These are phyloP conservation scores for Macrobrachium nipponense DNA, from an alignment of 1,140 invertebrate species.

Conservation along the genomic window DNA sequence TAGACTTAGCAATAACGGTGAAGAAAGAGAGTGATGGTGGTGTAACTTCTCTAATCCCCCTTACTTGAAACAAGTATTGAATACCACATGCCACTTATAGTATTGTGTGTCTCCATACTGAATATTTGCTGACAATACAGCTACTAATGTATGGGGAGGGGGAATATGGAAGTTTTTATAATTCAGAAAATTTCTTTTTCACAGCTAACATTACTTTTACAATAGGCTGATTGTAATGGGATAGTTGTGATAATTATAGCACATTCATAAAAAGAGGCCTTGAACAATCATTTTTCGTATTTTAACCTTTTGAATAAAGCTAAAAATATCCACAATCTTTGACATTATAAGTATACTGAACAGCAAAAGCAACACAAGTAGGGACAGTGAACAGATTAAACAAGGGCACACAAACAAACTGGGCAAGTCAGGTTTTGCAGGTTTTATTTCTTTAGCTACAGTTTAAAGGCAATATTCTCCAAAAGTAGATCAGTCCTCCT, in stretches of 20 bases:
- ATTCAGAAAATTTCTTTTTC: constrained; percentile 32
- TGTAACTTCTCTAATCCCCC: constrained; percentile 40
- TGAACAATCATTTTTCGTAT: constrained; percentile 33
- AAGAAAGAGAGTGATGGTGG: constrained; percentile 42
- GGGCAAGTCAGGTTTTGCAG: too few relatives aligned
- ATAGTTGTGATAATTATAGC: constrained; percentile 32
- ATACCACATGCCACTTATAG: background rate
- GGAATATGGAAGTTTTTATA: constrained; percentile 30
- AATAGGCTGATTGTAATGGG: constrained; percentile 46
- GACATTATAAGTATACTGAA: too few relatives aligned
- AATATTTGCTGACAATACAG: background rate
- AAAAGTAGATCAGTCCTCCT: too few relatives aligned
- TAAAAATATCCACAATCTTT: constrained; percentile 37
- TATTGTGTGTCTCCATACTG: constrained; percentile 11
- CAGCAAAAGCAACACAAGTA: too few relatives aligned
- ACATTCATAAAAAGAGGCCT: constrained; percentile 32
- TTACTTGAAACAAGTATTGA: constrained; percentile 18
- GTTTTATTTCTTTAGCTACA: too few relatives aligned
- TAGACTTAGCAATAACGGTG: constrained; percentile 44
- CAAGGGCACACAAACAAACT: too few relatives aligned
- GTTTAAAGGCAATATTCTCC: too few relatives aligned
- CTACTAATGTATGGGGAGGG: too few relatives aligned
- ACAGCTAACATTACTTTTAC: constrained; percentile 38
- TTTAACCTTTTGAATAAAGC: constrained; percentile 30
- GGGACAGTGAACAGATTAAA: too few relatives aligned